phyloP scores from a whole-genome alignment of 2,888 invertebrate genomes.

The Desoria tigrina region DNA sequence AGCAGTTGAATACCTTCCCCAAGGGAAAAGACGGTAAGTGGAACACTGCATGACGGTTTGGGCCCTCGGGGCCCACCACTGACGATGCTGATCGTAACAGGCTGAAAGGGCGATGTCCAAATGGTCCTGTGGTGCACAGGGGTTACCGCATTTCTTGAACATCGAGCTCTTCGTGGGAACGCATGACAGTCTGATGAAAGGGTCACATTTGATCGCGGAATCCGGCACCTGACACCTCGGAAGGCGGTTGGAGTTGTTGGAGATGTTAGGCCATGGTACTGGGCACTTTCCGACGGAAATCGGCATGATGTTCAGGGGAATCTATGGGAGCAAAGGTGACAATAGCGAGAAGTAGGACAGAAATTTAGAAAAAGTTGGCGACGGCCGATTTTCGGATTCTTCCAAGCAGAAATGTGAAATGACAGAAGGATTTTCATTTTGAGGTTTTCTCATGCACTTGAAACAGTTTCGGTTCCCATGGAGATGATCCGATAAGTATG shows the following conservation, averaged over 20 bases:
- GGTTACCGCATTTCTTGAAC: constrained; percentile 44
- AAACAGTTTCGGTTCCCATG: too few relatives aligned
- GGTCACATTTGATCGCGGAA: constrained; percentile 42
- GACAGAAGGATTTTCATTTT: too few relatives aligned
- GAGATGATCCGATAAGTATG: too few relatives aligned
- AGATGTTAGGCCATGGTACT: constrained; percentile 41
- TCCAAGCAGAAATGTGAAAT: too few relatives aligned
- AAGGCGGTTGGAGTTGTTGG: constrained; percentile 38
- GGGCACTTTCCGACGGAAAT: constrained; percentile 40
- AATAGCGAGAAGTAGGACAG: too few relatives aligned
- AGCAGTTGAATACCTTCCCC: constrained; percentile 42
- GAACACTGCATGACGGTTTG: constrained; percentile 48
- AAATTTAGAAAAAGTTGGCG: too few relatives aligned
- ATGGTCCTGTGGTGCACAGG: constrained; percentile 48
- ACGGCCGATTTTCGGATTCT: too few relatives aligned
- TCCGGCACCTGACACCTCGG: constrained; percentile 29
- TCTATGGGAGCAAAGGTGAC: background rate
- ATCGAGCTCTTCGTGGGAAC: constrained; percentile 47
- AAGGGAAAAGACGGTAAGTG: constrained; percentile 50
- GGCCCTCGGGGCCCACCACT: constrained; percentile 44
- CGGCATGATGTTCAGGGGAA: constrained; percentile 25
- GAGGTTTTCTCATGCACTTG: too few relatives aligned
- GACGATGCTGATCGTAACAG: constrained; percentile 51
- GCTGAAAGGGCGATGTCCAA: constrained; percentile 45
- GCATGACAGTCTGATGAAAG: constrained; percentile 37